phyloP scores from a whole-genome alignment of 1,140 invertebrate species.

The Diabrotica undecimpunctata region DNA sequence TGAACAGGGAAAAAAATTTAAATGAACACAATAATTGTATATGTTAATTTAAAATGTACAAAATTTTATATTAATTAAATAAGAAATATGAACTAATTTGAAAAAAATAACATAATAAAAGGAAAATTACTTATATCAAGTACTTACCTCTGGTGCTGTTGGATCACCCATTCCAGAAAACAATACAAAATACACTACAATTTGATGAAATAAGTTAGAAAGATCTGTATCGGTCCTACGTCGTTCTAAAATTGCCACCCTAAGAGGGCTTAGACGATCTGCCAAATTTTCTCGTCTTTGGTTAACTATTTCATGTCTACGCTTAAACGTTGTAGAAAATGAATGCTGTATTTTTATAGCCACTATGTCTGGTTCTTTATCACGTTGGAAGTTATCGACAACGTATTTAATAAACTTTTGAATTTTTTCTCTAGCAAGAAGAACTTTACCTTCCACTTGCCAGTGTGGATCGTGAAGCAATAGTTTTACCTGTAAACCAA shows the following conservation, averaged over 20 bases:
- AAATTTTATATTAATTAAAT: too few relatives aligned
- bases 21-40: too few relatives aligned
- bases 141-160: slow-evolving; percentile 12
- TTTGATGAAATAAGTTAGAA: neutral
- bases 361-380: slow-evolving; percentile 45
- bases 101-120: too few relatives aligned
- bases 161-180: slow-evolving; percentile 24
- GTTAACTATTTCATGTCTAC: neutral
- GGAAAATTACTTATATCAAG: too few relatives aligned
- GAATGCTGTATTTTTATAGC: slow-evolving; percentile 66
- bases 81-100: too few relatives aligned
- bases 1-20: too few relatives aligned
- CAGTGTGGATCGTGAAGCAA: slow-evolving; percentile 52
- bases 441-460: slow-evolving; percentile 47
- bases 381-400: slow-evolving; percentile 43
- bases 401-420: slow-evolving; percentile 50
- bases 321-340: slow-evolving; percentile 47
- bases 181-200: slow-evolving; percentile 15
- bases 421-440: slow-evolving; percentile 47
- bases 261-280: neutral
- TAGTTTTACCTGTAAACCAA: slow-evolving; percentile 45
- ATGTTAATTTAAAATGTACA: too few relatives aligned
- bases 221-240: neutral
- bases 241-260: neutral
- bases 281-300: neutral